Percentiles rank a stretch among this genome's conserved stretches.
Conservation (phyloP, 2,113 vertebrate species). For the Malurus cyaneus region DNA sequence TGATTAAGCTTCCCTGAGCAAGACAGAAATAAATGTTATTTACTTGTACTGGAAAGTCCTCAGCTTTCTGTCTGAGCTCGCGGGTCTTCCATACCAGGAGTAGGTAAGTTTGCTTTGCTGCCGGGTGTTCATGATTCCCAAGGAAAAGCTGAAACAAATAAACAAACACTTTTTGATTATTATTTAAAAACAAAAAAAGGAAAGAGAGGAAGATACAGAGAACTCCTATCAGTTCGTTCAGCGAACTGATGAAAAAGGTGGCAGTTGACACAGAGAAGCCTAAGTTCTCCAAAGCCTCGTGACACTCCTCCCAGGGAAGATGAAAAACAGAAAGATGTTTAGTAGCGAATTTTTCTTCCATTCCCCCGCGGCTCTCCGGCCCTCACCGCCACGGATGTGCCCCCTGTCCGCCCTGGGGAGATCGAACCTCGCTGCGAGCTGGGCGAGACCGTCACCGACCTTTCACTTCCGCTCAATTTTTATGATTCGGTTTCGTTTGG, state of each 20-base stretch:
- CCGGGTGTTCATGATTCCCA: slow-evolving; percentile 74
- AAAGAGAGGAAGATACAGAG: fast-evolving
- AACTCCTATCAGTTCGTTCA: background rate
- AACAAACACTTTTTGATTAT: background rate
- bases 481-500: fast-evolving
- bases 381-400: background rate
- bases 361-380: background rate
- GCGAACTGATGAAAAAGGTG: fast-evolving
- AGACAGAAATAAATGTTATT: background rate
- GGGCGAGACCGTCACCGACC: background rate
- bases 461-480: background rate
- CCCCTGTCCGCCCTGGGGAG: background rate
- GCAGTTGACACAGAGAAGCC: background rate
- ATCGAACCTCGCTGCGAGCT: background rate
- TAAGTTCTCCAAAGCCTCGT: background rate
- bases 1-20: background rate
- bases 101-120: slow-evolving; percentile 68
- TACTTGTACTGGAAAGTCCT: slow-evolving; percentile 62
- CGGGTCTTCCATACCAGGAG: slow-evolving; percentile 76
- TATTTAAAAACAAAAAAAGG: background rate
- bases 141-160: background rate
- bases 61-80: slow-evolving; percentile 71
- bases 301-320: background rate
- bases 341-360: too few relatives aligned
- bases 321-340: background rate